phyloP scores from a whole-genome alignment of 2,888 invertebrate genomes.

The Apotomis betuletana region DNA sequence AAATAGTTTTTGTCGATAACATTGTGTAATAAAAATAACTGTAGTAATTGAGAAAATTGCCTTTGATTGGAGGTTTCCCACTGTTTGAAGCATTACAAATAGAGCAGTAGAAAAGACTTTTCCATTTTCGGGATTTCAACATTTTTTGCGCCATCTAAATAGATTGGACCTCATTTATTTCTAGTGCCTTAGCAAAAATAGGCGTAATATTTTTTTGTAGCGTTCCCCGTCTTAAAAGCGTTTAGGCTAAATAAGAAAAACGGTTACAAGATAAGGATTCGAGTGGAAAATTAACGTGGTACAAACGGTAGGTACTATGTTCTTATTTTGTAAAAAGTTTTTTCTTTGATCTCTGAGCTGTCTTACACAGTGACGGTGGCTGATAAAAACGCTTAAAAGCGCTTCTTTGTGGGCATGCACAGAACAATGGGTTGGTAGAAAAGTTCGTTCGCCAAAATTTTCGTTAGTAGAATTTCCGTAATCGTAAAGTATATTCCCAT shows the following conservation, averaged over 20 bases:
- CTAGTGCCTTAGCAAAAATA: constrained; percentile 17
- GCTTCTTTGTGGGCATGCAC: not conserved
- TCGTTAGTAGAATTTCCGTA: not conserved
- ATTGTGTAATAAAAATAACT: not conserved
- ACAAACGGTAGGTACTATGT: not conserved
- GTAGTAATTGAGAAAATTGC: constrained; percentile 9
- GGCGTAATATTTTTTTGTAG: constrained; percentile 21
- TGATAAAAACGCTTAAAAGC: constrained; percentile 19
- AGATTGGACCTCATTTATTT: constrained; percentile 28
- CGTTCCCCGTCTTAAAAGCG: constrained; percentile 6
- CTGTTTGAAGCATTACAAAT: constrained; percentile 6
- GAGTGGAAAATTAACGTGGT: constrained; percentile 30
- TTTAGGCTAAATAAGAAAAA: constrained; percentile 24
- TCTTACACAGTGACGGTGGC: constrained; percentile 11
- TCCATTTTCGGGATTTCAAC: not conserved
- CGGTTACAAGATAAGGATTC: constrained; percentile 20
- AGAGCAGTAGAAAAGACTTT: constrained; percentile 1
- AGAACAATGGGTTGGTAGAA: constrained; percentile 4
- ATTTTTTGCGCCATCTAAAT: constrained; percentile 7
- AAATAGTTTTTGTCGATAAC: constrained; percentile 2
- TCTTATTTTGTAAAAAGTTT: constrained; percentile 18
- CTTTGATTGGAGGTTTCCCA: constrained; percentile 2
- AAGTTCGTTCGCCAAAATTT: not conserved
- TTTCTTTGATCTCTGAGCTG: constrained; percentile 35
- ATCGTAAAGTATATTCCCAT: not conserved